These are phyloP conservation scores for Macropodus opercularis DNA, from an alignment of 2,797 vertebrate species.

Conservation along the genomic window DNA sequence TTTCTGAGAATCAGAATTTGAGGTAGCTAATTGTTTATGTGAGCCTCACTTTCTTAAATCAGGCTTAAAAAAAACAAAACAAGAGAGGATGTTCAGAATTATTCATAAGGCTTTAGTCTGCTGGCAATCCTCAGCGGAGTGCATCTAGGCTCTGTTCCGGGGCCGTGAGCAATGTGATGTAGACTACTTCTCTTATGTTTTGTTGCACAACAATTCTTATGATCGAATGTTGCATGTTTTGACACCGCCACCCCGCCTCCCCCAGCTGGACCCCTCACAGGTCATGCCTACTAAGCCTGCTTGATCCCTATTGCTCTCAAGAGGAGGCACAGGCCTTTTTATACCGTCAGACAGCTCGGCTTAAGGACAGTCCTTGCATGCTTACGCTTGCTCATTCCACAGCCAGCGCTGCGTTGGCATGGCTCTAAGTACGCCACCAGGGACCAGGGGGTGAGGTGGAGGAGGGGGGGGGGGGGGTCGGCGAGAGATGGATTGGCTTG, in stretches of 20 bases:
- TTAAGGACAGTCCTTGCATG: conserved; percentile 73
- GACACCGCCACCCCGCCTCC: too few species aligned
- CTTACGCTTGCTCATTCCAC: conserved; percentile 73
- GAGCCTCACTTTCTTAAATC: conserved; percentile 51
- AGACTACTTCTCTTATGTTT: conserved; percentile 54
- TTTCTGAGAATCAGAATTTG: conserved; percentile 37
- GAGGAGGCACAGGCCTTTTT: conserved; percentile 77
- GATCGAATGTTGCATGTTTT: conserved; percentile 72
- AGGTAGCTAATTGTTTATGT: conserved; percentile 57
- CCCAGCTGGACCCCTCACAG: conserved; percentile 58
- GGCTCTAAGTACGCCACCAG: conserved; percentile 76
- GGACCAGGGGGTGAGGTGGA: conserved; percentile 69
- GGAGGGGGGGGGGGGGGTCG: conserved; percentile 66
- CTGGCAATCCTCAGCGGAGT: conserved; percentile 64
- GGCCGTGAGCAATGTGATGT: conserved; percentile 67
- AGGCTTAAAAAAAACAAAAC: conserved; percentile 49
- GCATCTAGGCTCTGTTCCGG: conserved; percentile 73
- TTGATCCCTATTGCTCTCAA: conserved; percentile 82
- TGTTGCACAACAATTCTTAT: conserved; percentile 55
- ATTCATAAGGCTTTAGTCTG: conserved; percentile 76
- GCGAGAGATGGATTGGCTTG: conserved; percentile 78
- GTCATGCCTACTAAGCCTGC: conserved; percentile 79
- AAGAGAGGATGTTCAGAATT: conserved; percentile 66
- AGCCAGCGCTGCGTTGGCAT: conserved; percentile 74
- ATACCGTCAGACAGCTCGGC: conserved; percentile 69